These are phyloP conservation scores for Coecobrya sp. DNA, from an alignment of 2,888 invertebrate genomes.

Conservation along the genomic window DNA sequence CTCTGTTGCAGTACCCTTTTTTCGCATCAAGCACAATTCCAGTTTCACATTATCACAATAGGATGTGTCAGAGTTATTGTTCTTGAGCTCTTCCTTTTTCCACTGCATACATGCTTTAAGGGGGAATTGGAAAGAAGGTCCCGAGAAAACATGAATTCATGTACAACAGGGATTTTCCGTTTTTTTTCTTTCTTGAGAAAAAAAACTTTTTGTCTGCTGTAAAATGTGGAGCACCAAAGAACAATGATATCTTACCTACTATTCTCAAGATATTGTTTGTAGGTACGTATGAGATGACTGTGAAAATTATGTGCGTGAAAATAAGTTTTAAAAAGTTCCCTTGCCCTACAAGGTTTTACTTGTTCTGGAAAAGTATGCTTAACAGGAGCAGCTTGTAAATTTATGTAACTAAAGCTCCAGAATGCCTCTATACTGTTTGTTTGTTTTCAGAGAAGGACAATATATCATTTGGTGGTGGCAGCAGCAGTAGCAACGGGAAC, in stretches of 20 bases:
- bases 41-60: constrained; percentile 56
- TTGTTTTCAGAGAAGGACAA: constrained; percentile 71
- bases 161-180: constrained; percentile 56
- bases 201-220: constrained; percentile 51
- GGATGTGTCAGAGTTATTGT: constrained; percentile 62
- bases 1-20: not conserved
- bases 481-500: constrained; percentile 2
- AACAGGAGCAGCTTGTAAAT: not conserved
- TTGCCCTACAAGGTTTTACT: not conserved
- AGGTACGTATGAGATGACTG: not conserved
- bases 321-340: constrained; percentile 28
- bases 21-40: constrained; percentile 16
- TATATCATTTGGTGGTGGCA: constrained; percentile 72
- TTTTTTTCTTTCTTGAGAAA: not conserved
- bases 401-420: constrained; percentile 35
- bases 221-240: not conserved
- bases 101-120: not conserved
- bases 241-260: not conserved
- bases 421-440: not conserved
- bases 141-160: constrained; percentile 43
- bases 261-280: not conserved
- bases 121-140: not conserved
- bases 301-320: constrained; percentile 50
- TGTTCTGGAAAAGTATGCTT: constrained; percentile 17
- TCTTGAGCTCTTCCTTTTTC: constrained; percentile 52